Base-by-base conservation (phyloP, 2,113 vertebrate species). In the Piprites chloris region DNA sequence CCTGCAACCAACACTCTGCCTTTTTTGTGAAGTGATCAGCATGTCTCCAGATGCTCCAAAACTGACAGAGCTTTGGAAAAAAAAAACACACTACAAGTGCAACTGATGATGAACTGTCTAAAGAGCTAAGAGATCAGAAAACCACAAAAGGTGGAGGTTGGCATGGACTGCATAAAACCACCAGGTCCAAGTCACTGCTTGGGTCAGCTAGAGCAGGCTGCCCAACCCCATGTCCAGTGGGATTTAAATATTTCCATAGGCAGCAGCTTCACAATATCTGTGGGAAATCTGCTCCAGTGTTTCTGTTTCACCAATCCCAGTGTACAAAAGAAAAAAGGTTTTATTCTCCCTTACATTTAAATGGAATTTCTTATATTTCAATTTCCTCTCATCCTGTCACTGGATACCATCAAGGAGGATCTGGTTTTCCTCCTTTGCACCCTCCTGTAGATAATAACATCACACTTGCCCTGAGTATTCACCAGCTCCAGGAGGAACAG, bases 191-290 rank as follows among this genome's bases (percentile, higher is more conserved):
- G 39, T 3, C 32, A 44, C 52, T 33, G 18, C 69, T 42, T 8
- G 5, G 56, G 56, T 55, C 52, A 59, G 41, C 27, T 24, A 3
- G 0, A 77, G 19, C 50, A 69, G 41, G 69, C 4, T 66, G 65
- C 22, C 46, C 61, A 62, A 61, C 12, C 69, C 37, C 14, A 22
- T 0, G 0, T 67, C 30, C 47, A 46, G 4, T 12, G 1, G 3
- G 33, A 71, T 30, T 10, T 55, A 12, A 62, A 7, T 28, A 62
- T 11, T 37, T 44, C 30, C 41, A 32, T 2, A 46, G 30, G 55
- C 7, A 5, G 73, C 20, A 89, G 35, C 28, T 46, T 47, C 55
- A 32, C 39, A 53, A 44, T 4, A 20, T 30, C 46, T 67, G 30
- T 72, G 47, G 18, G 33, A 62, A 87, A 58, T 53, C 23, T 42